phyloP scores from a whole-genome alignment of 1,140 invertebrate species.

The Papilio polytes region DNA sequence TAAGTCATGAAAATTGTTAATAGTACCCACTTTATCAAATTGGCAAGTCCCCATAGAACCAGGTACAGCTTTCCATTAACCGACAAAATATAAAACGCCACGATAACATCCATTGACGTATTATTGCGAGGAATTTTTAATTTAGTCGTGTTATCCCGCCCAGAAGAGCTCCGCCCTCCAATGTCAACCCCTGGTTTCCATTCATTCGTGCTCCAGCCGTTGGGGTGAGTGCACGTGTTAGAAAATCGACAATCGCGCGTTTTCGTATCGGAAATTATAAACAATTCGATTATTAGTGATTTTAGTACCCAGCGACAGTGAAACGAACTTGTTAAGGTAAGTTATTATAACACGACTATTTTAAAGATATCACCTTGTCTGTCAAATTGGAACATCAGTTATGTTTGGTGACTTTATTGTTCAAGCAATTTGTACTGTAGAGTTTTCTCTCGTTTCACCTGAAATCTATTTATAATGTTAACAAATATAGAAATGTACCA shows the following conservation, averaged over 20 bases:
- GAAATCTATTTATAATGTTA: slow-evolving; percentile 7
- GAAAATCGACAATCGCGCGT: slow-evolving; percentile 22
- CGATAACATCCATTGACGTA: not conserved
- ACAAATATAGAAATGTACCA: not conserved
- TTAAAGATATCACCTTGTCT: slow-evolving; percentile 20
- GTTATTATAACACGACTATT: slow-evolving; percentile 3
- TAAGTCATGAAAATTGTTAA: not conserved
- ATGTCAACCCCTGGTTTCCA: slow-evolving; percentile 39
- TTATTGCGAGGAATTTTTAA: not conserved
- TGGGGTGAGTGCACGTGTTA: slow-evolving; percentile 23
- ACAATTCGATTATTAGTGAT: not conserved
- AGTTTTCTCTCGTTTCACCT: slow-evolving; percentile 20
- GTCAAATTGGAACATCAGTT: slow-evolving; percentile 6
- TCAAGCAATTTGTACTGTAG: slow-evolving; percentile 1
- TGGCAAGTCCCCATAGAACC: not conserved
- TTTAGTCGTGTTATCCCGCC: slow-evolving; percentile 32
- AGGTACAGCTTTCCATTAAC: not conserved
- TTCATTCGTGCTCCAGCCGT: slow-evolving; percentile 37
- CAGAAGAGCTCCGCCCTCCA: slow-evolving; percentile 40
- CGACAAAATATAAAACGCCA: slow-evolving; percentile 5
- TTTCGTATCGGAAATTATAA: slow-evolving; percentile 40
- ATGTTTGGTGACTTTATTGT: slow-evolving; percentile 38
- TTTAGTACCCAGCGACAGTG: not conserved
- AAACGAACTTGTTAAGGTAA: slow-evolving; percentile 14
- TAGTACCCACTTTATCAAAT: not conserved